These are phyloP conservation scores for Scaptodrosophila latifasciaeformis DNA, from an alignment of 2,888 invertebrate species.

Conservation along the genomic window DNA sequence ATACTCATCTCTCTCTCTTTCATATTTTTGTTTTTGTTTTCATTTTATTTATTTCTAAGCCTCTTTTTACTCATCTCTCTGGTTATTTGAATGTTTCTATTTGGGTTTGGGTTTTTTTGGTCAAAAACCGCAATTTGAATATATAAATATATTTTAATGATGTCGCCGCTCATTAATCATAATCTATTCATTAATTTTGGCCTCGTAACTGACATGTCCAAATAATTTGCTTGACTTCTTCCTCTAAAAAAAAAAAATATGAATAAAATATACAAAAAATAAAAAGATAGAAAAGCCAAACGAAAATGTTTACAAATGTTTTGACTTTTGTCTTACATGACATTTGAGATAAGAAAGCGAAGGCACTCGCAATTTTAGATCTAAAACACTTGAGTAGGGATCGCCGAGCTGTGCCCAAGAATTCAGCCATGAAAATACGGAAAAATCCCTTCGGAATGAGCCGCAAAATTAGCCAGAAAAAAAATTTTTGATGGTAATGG, in stretches of 20 bases:
- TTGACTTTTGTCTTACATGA: conserved; percentile 54
- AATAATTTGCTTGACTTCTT: conserved; percentile 35
- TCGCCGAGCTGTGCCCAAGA: too few relatives aligned
- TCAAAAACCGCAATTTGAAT: conserved; percentile 65
- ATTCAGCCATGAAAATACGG: too few relatives aligned
- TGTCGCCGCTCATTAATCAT: conserved; percentile 67
- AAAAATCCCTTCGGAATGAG: too few relatives aligned
- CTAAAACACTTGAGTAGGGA: too few relatives aligned
- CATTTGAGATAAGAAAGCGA: conserved; percentile 42
- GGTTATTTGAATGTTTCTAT: background rate
- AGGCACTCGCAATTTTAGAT: too few relatives aligned
- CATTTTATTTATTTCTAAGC: conserved; percentile 20
- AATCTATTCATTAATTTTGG: conserved; percentile 67
- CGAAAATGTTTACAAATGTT: conserved; percentile 43
- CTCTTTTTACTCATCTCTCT: conserved; percentile 23
- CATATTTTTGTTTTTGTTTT: background rate
- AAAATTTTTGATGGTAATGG: too few relatives aligned
- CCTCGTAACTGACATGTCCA: conserved; percentile 50
- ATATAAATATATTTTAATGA: conserved; percentile 67
- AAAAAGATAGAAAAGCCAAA: conserved; percentile 28
- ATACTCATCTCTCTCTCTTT: background rate
- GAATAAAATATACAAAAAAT: background rate
- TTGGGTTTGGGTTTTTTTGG: conserved; percentile 19
- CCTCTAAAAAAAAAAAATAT: conserved; percentile 12
- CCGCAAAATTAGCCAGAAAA: too few relatives aligned